Evolutionary conservation across 2,113 vertebrate genomes (phyloP), one percentile per base, ranked within the genome.

Genomic region (Saccopteryx leptura): DNA sequence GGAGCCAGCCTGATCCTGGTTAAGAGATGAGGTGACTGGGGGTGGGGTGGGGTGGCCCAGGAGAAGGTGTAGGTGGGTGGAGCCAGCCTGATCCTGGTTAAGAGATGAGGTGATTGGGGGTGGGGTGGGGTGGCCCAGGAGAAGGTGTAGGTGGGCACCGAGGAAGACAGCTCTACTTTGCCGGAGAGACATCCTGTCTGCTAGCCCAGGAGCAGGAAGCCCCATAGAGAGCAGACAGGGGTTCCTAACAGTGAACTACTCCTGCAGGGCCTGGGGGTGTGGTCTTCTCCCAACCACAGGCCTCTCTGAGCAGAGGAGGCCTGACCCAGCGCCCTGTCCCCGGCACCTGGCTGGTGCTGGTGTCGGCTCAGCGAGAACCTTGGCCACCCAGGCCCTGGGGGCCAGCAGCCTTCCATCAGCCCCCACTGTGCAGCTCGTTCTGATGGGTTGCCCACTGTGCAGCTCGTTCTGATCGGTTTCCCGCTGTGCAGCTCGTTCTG

Each of bases 381-480:
- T 0, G 5, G 46, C 46, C 8, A 21, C 71, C 11, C 24, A 2
- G 4, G 15, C 17, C n/a, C 54, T 0, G 5, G 75, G 18, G 21
- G 15, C 7, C 2, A 10, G 23, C 54, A 31, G n/a, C 18, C 50
- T 46, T 21, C 11, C 68, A 5, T 0, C 18, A 6, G 13, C 33
- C 13, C 23, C 8, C 50, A 21, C 46, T 7, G 46, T 24, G 23
- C 39, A 39, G 39, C 19, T 50, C 31, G 0, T 9, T 15, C n/a
- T 18, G 24, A 2, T 13, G 39, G 39, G 39, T 39, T 39, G 2
- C 39, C 39, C 39, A 39, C 39, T 39, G 39, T 39, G 39, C 39
- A 39, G 39, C 19, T 50, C 31, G 0, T 9, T 15, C n/a, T 18
- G 23, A 2, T 13, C n/a, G n/a, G n/a, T n/a, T n/a, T n/a, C n/a